Evolutionary conservation across 2,888 invertebrate genomes (phyloP), one percentile per base, ranked within the genome.

Genomic region (Campaea margaritaria): DNA sequence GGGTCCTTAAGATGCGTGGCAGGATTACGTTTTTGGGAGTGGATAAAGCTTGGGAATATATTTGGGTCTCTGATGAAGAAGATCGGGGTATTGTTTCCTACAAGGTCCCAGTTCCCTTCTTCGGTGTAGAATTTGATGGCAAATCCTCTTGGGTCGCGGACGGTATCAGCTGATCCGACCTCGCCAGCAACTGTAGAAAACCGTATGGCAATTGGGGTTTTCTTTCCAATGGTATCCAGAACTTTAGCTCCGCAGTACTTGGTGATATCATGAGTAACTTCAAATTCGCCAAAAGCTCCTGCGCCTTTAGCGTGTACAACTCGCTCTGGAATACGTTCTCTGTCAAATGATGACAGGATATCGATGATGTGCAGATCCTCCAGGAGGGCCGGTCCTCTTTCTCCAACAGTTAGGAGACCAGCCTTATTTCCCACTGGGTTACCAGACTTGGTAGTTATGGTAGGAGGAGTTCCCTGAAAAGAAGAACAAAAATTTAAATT

Each of bases 261-360:
- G n/a, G 94, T 93, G 60, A 98, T 97, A 79, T 97, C 97, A 79
- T 97, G 95, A 2, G 97, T 97, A 7, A 97, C 96, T 87, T 97
- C 96, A 78, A 98, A 97, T 76, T 96, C 96, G 2, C 96, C 97
- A 82, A 97, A 97, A 1, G 97, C 97, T 38, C 97, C 98, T 45
- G 96, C 97, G 67, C 99, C 99, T 86, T 99, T 99, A 0, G 99
- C 99, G 84, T 99, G 99, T 0, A 98, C 98, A 0, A 99, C 98
- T 71, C 99, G 94, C 83, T 99, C 99, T 0, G 99, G 99, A 72
- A 99, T 99, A 56, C 99, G 94, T 83, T 99, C 99, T 38, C 98
- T 93, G 81, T 96, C 95, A 82, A 99, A 99, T 71, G 98, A 95
- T 0, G 96, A 94, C 51, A 97, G 93, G 82, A 96, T 96, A 82